Evolutionary conservation across 2,888 invertebrate genomes (phyloP), one percentile per base, ranked within the genome.

Genomic region (Polydrusus cervinus): DNA sequence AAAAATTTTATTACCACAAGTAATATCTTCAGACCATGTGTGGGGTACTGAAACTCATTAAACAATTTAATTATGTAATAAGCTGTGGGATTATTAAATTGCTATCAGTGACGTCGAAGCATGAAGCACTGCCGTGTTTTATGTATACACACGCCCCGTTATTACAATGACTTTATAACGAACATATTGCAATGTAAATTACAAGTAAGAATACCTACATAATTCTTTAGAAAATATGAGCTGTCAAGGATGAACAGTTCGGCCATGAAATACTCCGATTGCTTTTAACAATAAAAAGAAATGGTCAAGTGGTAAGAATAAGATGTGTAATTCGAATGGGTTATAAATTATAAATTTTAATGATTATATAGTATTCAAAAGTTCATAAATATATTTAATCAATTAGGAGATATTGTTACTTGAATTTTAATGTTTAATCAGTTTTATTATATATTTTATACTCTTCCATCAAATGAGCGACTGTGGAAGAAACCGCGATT

Each of bases 111-210:
- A 73, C 61, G 67, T 73, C 61, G 49, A 38, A 61, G 51, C 10
- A 14, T 25, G 51, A 69, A 55, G 49, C 64, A 74, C 65, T 51
- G 65, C 60, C 74, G 65, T 74, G 62, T 75, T 71, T 67, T 75
- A 75, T 61, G 51, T 66, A 38, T 71, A 51, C 57, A 64, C 62
- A 75, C 75, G 72, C 75, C 78, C 74, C 67, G 73, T 69, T 76
- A 71, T 75, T 77, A 73, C 75, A 78, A 75, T 73, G 70, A 68
- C 75, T 75, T 75, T 75, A 77, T 76, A 78, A 78, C 61, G 70
- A 68, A 71, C 57, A 25, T 71, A 66, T 74, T 71, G 74, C 78
- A 61, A 68, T 49, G 45, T 62, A 57, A 75, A 77, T 77, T 72
- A 75, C 62, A 25, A 34, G 16, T 66, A 65, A 45, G 57, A 60